Evolutionary conservation across 2,888 invertebrate genomes (phyloP), one percentile per base, ranked within the genome.

Genomic region (Omphaloscelis lunosa): DNA sequence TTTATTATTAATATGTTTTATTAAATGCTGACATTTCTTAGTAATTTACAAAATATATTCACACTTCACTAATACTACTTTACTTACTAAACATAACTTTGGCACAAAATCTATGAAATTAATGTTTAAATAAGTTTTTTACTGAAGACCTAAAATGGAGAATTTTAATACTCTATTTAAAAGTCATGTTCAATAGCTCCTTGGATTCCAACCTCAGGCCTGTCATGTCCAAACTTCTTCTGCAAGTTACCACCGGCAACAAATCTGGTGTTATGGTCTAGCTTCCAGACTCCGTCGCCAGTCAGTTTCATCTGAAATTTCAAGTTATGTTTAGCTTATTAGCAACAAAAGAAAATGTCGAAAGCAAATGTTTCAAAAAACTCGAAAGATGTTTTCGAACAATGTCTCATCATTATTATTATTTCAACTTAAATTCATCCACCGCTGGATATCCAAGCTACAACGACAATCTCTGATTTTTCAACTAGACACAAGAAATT

Each of bases 251-350:
- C 93, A 2, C 93, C 93, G 48, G 91, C 89, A 0, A 90, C 89
- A 0, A 93, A 58, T 7, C 86, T 86, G 0, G 93, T 92, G 73
- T 93, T 91, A 72, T 92, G 93, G 72, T 91, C 92, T 0, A 92
- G 56, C 59, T 92, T 90, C 93, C 93, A 93, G 0, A 90, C 87
- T 27, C 93, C 93, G 4, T 92, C 91, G 15, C 90, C 92, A 0
- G 88, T 88, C 0, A 91, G 89, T 15, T 84, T 84, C 51, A 92
- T 72, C 94, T 93, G 80, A 6, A 85, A 88, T 23, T 9, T 0
- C 1, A 27, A 56, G n/a, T 58, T 27, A 15, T 1, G 6, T 7
- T 27, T 27, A n/a, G 12, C 1, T 56, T 45, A 12, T 23, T 23
- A 6, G 4, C 0, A 20, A 29, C n/a, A 5, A 11, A 51, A 17